Evolutionary conservation across 2,113 vertebrate species (phyloP).

Genomic region (Smithornis capensis): DNA sequence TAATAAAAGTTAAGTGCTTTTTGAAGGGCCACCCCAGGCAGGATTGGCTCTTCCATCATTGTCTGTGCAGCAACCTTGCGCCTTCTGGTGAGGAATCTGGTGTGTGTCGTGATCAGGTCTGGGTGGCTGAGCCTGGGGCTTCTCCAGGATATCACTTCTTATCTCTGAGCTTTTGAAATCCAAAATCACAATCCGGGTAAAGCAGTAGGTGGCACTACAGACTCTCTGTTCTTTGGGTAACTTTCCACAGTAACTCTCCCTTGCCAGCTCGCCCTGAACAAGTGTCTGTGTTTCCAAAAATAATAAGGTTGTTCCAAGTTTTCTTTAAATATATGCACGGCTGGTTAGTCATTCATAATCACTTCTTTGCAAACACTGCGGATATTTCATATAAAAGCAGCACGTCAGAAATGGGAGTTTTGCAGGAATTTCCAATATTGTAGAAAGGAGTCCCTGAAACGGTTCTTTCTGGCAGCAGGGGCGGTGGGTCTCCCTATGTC

Average conservation of each 20-base stretch:
- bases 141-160: background rate
- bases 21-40: background rate
- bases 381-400: conserved; percentile 58
- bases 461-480: conserved; percentile 6
- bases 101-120: background rate
- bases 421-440: conserved; percentile 62
- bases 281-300: conserved; percentile 67
- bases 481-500: conserved; percentile 51
- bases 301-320: conserved; percentile 72
- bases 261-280: conserved; percentile 61
- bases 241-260: conserved; percentile 18
- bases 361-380: conserved; percentile 63
- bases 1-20: background rate
- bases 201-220: conserved; percentile 78
- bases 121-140: background rate
- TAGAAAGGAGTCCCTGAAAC: conserved; percentile 46
- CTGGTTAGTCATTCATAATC: conserved; percentile 78
- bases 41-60: accelerated
- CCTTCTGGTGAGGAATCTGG: background rate
- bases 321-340: conserved; percentile 68
- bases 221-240: conserved; percentile 55
- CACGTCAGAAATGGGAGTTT: conserved; percentile 57
- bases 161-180: background rate
- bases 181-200: background rate
- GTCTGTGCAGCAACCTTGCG: background rate